Evolutionary conservation across 2,797 vertebrate genomes (phyloP), one percentile per base, ranked within the genome.

Genomic region (Tragopan temminckii): DNA sequence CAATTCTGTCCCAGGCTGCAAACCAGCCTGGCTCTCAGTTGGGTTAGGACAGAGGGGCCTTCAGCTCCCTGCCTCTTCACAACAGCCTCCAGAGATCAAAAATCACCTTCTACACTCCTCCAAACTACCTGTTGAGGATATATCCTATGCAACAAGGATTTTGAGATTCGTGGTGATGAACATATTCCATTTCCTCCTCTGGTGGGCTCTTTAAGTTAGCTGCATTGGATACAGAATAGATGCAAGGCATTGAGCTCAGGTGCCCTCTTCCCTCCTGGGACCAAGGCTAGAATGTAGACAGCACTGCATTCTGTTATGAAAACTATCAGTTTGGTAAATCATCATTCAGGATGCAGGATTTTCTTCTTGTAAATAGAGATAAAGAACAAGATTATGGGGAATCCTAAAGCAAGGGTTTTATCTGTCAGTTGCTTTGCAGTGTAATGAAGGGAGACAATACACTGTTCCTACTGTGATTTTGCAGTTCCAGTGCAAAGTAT

Each of bases 281-380:
- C 33, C 63, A 70, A 27, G 36, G 62, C 46, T 82, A 50, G 80
- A 69, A 50, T 24, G 27, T 13, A 80, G 93, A 90, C 42, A 38
- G 5, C 1, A 11, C 5, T 24, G 38, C 36, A 40, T 23, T 33
- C 9, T 9, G 7, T 7, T 52, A 77, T 29, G 45, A 82, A 78
- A 81, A 43, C 38, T 9, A 38, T 5, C 25, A 78, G 7, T 53
- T 46, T 79, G 38, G 57, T 84, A 84, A 90, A 91, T 40, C 52
- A 67, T 27, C 70, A 50, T 76, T 46, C 43, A 66, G 57, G 38
- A 52, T 25, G 50, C 7, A 31, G n/a, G 67, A n/a, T 61, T 85
- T 72, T 68, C 11, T 59, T 77, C 69, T 18, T 20, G 33, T 31
- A 21, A 24, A 25, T 11, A 24, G 13, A 46, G 43, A 74, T 57